phyloP scores from a whole-genome alignment of 2,888 invertebrate species.

The Neocrepidodera transversa region DNA sequence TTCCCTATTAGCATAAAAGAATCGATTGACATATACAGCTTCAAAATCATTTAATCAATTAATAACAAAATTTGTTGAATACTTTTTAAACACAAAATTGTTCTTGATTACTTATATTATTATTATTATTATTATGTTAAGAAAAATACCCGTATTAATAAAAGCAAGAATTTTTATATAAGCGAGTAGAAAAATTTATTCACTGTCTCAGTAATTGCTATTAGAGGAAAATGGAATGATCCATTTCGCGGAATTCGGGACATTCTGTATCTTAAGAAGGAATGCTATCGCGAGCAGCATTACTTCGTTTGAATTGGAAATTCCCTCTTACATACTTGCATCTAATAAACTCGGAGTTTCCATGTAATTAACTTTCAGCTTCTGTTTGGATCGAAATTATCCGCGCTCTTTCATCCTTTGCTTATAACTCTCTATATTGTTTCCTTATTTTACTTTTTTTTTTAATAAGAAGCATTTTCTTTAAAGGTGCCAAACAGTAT shows the following conservation, averaged over 20 bases:
- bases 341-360: conserved; percentile 61
- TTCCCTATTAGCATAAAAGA: too few relatives aligned
- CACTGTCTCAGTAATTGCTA: too few relatives aligned
- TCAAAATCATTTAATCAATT: too few relatives aligned
- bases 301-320: conserved; percentile 61
- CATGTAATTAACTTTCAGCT: conserved; percentile 61
- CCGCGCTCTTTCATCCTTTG: conserved; percentile 16
- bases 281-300: conserved; percentile 53
- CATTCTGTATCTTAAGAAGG: conserved; percentile 38
- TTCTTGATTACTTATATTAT: too few relatives aligned
- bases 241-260: conserved; percentile 1
- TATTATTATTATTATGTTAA: too few relatives aligned
- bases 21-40: too few relatives aligned
- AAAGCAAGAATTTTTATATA: too few relatives aligned
- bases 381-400: conserved; percentile 45
- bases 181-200: too few relatives aligned
- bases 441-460: background rate
- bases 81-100: too few relatives aligned
- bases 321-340: conserved; percentile 62
- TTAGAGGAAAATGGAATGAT: background rate
- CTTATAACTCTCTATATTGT: conserved; percentile 4
- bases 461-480: background rate
- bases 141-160: too few relatives aligned
- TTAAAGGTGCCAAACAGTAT: background rate
- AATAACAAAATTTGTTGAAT: too few relatives aligned